A percentile compares a stretch with the other conserved stretches of the same genome.
Conservation (phyloP, 1,140 invertebrate species). For the Zaprionus tsacasi region DNA sequence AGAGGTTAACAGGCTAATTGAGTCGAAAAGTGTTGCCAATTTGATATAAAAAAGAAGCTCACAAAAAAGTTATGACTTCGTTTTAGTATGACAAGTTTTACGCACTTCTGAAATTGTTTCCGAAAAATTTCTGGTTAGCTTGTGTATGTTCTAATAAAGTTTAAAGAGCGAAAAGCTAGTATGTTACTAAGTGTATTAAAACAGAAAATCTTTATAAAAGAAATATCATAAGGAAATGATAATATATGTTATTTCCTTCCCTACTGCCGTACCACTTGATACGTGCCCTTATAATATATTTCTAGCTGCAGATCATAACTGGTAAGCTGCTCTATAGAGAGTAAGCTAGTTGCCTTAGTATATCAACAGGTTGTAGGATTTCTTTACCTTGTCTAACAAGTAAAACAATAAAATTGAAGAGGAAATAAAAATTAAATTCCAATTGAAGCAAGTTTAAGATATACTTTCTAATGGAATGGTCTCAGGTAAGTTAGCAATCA, state of each 20-base stretch:
- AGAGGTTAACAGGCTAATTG: neutral
- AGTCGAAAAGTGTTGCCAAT: neutral
- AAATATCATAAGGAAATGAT: neutral
- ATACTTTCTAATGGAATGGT: neutral
- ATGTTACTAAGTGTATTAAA: neutral
- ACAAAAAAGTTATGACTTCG: neutral
- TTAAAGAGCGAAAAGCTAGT: neutral
- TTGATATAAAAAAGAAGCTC: neutral
- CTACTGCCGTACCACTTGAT: too few relatives aligned
- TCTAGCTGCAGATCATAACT: too few relatives aligned
- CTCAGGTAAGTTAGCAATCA: slow-evolving; percentile 12
- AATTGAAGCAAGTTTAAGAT: neutral
- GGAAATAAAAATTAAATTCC: neutral
- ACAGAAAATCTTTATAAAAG: neutral
- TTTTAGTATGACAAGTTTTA: neutral
- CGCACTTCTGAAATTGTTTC: neutral
- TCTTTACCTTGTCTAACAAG: neutral
- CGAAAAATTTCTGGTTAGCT: neutral
- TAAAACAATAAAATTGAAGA: neutral
- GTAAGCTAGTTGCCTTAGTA: neutral
- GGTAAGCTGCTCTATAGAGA: too few relatives aligned
- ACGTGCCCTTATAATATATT: too few relatives aligned
- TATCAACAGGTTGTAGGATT: neutral
- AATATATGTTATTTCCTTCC: too few relatives aligned
- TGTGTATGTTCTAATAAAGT: neutral